phyloP scores from a whole-genome alignment of 2,888 invertebrate species.

The Miltochrista miniata region DNA sequence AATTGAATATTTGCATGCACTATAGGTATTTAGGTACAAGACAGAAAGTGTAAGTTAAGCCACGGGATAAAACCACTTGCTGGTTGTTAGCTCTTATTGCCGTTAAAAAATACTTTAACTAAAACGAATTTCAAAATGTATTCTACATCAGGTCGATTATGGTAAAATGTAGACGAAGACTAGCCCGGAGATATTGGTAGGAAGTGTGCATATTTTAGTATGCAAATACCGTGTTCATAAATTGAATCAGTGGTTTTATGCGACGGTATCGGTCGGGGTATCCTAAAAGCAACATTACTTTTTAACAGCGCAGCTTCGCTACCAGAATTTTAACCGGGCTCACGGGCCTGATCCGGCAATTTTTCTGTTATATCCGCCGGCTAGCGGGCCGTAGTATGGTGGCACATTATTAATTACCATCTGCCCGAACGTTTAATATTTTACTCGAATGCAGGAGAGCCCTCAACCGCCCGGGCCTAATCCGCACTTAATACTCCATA shows the following conservation, averaged over 20 bases:
- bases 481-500: slow-evolving; percentile 72
- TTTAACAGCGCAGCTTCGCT: slow-evolving; percentile 54
- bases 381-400: slow-evolving; percentile 53
- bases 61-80: too few relatives aligned
- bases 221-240: slow-evolving; percentile 36
- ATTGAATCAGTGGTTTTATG: slow-evolving; percentile 47
- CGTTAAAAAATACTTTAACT: too few relatives aligned
- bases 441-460: slow-evolving; percentile 70
- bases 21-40: too few relatives aligned
- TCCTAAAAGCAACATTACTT: slow-evolving; percentile 54
- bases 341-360: slow-evolving; percentile 68
- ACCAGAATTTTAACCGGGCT: slow-evolving; percentile 60
- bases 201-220: slow-evolving; percentile 16
- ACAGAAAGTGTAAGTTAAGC: too few relatives aligned
- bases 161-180: neutral
- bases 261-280: slow-evolving; percentile 42
- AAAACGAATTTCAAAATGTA: neutral
- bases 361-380: slow-evolving; percentile 74
- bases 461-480: slow-evolving; percentile 65
- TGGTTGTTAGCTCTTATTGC: too few relatives aligned
- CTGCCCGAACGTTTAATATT: slow-evolving; percentile 75
- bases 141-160: neutral
- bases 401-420: slow-evolving; percentile 77
- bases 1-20: too few relatives aligned
- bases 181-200: slow-evolving; percentile 9